Evolutionary conservation across 1,140 invertebrate genomes (phyloP).

Genomic region (Bombus ignitus): DNA sequence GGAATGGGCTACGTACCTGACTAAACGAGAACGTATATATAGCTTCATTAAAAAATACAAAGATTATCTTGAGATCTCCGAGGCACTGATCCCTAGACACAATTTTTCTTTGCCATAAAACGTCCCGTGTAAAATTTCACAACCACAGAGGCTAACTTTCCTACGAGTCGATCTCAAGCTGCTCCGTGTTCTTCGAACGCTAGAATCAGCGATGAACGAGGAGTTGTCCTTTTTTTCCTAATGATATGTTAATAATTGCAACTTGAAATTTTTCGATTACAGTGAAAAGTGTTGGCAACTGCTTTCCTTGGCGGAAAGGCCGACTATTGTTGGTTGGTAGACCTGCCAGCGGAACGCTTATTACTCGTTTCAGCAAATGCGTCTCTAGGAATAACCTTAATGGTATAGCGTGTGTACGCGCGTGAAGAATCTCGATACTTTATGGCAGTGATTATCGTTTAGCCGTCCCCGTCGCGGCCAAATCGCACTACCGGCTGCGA

Average conservation of each 20-base stretch:
- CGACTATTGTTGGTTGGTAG: constrained; percentile 38
- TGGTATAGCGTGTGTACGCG: constrained; percentile 52
- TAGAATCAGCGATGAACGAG: neutral
- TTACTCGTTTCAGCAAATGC: constrained; percentile 63
- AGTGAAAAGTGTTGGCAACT: constrained; percentile 31
- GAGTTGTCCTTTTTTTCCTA: neutral
- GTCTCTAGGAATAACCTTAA: constrained; percentile 64
- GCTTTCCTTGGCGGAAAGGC: constrained; percentile 34
- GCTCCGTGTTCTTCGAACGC: neutral
- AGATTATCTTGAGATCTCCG: no score
- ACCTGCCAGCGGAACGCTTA: constrained; percentile 39
- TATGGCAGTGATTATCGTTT: constrained; percentile 65
- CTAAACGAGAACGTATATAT: no score
- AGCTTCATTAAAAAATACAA: no score
- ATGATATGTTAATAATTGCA: constrained; percentile 46
- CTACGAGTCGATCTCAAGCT: no score
- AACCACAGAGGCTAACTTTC: no score
- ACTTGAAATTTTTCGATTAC: constrained; percentile 57
- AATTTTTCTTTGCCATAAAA: no score
- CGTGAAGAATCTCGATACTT: constrained; percentile 69
- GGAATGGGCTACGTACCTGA: no score
- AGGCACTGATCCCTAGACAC: no score
- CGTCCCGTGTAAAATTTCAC: no score
- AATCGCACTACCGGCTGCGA: constrained; percentile 52
- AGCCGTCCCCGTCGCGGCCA: constrained; percentile 47